Base-by-base conservation (phyloP, 2,888 invertebrate genomes). In the Steromphala cineraria region DNA sequence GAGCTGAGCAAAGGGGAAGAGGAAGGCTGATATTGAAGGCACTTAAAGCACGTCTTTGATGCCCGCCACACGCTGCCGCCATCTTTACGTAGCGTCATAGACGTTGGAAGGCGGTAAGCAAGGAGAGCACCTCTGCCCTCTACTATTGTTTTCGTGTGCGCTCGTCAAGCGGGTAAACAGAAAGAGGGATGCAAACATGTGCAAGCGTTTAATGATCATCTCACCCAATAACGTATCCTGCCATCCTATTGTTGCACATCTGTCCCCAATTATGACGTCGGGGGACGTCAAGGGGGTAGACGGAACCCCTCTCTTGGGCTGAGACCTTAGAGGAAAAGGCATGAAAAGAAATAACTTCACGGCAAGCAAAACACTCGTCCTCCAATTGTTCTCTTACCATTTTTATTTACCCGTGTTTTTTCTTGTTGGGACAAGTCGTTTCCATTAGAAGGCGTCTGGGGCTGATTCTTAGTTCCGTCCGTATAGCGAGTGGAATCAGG, bases 91-190 rank as follows among this genome's bases (percentile, higher is more conserved):
- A 55, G 74, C 79, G 40, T 55, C 28, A 40, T 75, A 55, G n/a
- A 75, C 74, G 55, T 79, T 40, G 52, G 52, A 28, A 31, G 53
- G 55, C 24, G 17, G 28, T 55, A 52, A 31, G 24, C 75, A 56
- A 75, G 74, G 74, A 21, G 79, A 53, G 28, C 53, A 79, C 71
- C 79, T 75, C 75, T 46, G 55, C 55, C 36, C 75, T 53, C 31
- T 75, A 52, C 79, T 74, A 79, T 79, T 79, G 79, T 79, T 79
- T 79, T 79, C 79, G 75, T 79, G 56, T 79, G 79, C 56, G 56
- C 75, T 79, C 56, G 56, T 79, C 79, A 79, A 56, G 55, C 55
- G 75, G 74, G 56, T 55, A 79, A 79, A 79, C 75, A 79, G 15
- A 31, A 36, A 74, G 40, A 46, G 36, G 75, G 79, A 74, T 74